Conservation (phyloP, 2,797 vertebrate genomes). For the Orestias chungarensis region DNA sequence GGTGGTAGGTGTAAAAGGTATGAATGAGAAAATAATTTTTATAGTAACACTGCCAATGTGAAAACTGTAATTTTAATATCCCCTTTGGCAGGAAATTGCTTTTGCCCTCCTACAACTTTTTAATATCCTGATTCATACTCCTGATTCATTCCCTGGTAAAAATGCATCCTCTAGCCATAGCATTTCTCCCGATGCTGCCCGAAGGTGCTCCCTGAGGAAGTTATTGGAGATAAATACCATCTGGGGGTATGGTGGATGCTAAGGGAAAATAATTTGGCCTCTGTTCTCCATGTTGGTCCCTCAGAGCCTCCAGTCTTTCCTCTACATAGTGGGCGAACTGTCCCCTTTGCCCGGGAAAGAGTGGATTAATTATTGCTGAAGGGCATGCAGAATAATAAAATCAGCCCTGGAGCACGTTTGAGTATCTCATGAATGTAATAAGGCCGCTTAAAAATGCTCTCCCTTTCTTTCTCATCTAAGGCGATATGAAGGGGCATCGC, state of each 20-base stretch:
- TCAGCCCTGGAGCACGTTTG: constrained; percentile 60
- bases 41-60: constrained; percentile 45
- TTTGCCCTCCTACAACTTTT: constrained; percentile 76
- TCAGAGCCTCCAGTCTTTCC: constrained; percentile 26
- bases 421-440: constrained; percentile 74
- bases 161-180: constrained; percentile 51
- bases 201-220: constrained; percentile 51
- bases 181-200: constrained; percentile 47
- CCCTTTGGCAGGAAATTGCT: constrained; percentile 79
- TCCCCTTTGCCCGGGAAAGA: constrained; percentile 53
- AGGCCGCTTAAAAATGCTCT: constrained; percentile 29
- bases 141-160: constrained; percentile 45
- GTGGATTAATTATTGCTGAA: constrained; percentile 78
- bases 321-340: constrained; percentile 44
- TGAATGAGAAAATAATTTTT: constrained; percentile 54
- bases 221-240: constrained; percentile 73
- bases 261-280: constrained; percentile 34
- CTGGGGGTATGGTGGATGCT: constrained; percentile 43
- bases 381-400: constrained; percentile 48
- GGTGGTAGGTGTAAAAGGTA: constrained; percentile 39
- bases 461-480: constrained; percentile 3
- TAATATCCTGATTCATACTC: constrained; percentile 79
- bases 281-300: constrained; percentile 29
- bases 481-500: neutral
- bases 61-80: constrained; percentile 69